Evolutionary conservation across 2,888 invertebrate species (phyloP).

Genomic region (Horisme vitalbata): DNA sequence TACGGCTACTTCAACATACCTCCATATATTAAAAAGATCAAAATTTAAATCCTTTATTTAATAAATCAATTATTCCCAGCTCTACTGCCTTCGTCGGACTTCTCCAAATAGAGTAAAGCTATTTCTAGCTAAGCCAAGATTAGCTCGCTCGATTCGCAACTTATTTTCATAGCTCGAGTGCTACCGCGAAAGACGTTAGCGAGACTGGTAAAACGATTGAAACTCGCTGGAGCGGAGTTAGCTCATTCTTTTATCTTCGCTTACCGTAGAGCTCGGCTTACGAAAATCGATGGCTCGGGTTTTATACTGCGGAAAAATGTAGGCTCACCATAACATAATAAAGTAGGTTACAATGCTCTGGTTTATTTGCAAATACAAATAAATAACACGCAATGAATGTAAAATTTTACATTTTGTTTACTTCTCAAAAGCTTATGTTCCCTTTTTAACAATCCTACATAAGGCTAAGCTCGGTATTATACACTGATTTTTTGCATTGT

Average conservation of each 20-base stretch:
- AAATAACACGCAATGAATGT: background rate
- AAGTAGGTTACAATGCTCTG: background rate
- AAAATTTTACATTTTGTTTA: no score
- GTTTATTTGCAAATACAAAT: background rate
- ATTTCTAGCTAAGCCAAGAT: slow-evolving; percentile 15
- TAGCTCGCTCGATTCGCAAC: slow-evolving; percentile 15
- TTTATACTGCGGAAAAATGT: slow-evolving; percentile 12
- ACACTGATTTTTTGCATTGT: no score
- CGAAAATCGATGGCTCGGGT: slow-evolving; percentile 19
- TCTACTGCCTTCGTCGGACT: slow-evolving; percentile 10
- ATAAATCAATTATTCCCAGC: background rate
- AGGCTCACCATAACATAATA: background rate
- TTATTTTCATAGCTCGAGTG: slow-evolving; percentile 14
- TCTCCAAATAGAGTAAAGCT: slow-evolving; percentile 12
- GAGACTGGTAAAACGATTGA: slow-evolving; percentile 12
- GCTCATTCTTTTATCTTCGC: slow-evolving; percentile 23
- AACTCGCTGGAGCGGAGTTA: slow-evolving; percentile 1
- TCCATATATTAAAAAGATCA: no score
- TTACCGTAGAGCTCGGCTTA: slow-evolving; percentile 18
- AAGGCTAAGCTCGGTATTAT: no score
- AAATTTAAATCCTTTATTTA: no score
- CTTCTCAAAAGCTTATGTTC: no score
- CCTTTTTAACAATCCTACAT: no score
- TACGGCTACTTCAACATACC: no score
- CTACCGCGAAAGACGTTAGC: slow-evolving; percentile 15